These are phyloP conservation scores for Anomalospiza imberbis DNA, from an alignment of 2,797 vertebrate species.

Conservation along the genomic window DNA sequence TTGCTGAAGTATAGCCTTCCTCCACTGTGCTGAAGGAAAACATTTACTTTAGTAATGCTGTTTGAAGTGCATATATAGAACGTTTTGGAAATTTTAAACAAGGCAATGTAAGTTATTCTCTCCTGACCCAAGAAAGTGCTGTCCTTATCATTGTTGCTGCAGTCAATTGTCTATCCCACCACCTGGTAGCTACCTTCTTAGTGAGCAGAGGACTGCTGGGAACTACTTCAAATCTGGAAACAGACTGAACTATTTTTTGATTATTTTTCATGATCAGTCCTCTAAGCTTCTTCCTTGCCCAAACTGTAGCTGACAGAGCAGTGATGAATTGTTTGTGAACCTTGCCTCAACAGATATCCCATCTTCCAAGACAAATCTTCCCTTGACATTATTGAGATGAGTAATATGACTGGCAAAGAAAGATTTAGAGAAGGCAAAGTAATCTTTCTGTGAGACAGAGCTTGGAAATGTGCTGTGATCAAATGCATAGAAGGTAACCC, in stretches of 20 bases:
- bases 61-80: background rate
- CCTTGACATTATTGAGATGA: background rate
- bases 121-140: background rate
- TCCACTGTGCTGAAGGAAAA: background rate
- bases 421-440: background rate
- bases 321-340: accelerated
- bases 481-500: background rate
- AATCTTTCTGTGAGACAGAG: background rate
- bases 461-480: background rate
- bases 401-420: background rate
- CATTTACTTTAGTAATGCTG: background rate
- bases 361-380: background rate
- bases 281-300: background rate
- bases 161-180: background rate
- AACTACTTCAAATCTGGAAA: background rate
- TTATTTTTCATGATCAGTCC: background rate
- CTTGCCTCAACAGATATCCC: background rate
- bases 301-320: background rate
- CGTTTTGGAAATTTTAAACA: background rate
- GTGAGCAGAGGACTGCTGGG: background rate
- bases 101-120: background rate
- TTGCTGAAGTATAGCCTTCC: background rate
- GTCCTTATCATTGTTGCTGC: background rate
- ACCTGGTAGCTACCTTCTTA: background rate
- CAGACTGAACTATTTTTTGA: background rate